Conservation (phyloP, 2,888 invertebrate genomes). For the Drosophila helvetica region DNA sequence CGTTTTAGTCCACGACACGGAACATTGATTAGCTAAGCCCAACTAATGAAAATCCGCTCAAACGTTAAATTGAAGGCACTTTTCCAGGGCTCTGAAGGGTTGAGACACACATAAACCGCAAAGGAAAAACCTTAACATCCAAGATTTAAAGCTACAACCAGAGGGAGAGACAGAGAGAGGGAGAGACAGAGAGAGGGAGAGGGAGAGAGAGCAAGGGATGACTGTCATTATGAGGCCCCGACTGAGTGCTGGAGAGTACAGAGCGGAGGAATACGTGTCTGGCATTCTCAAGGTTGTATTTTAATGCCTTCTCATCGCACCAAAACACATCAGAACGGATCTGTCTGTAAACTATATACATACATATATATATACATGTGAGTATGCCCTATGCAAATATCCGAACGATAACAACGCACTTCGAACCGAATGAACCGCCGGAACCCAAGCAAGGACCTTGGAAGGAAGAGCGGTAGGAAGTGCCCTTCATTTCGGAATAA, state of each 20-base stretch:
- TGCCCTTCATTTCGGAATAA: slow-evolving; percentile 63
- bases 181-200: not conserved
- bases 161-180: not conserved
- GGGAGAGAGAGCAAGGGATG: not conserved
- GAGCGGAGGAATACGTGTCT: slow-evolving; percentile 59
- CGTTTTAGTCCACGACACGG: slow-evolving; percentile 21
- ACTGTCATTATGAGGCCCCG: slow-evolving; percentile 36
- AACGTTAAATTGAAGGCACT: slow-evolving; percentile 60
- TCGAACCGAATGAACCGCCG: slow-evolving; percentile 50
- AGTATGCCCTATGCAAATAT: slow-evolving; percentile 63
- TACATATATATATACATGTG: slow-evolving; percentile 7
- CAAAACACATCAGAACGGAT: slow-evolving; percentile 17
- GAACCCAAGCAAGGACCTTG: slow-evolving; percentile 55
- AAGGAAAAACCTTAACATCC: slow-evolving; percentile 25
- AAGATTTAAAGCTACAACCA: slow-evolving; percentile 28
- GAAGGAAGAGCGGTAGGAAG: slow-evolving; percentile 41
- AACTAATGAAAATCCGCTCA: slow-evolving; percentile 55
- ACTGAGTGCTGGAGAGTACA: not conserved
- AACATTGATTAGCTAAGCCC: slow-evolving; percentile 42
- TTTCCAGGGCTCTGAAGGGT: slow-evolving; percentile 31
- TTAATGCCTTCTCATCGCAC: slow-evolving; percentile 59
- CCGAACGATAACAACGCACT: slow-evolving; percentile 71
- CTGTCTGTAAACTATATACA: slow-evolving; percentile 12
- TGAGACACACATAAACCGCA: slow-evolving; percentile 23
- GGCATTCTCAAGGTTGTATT: slow-evolving; percentile 74